phyloP scores from a whole-genome alignment of 2,113 vertebrate genomes.

The Gopherus flavomarginatus region DNA sequence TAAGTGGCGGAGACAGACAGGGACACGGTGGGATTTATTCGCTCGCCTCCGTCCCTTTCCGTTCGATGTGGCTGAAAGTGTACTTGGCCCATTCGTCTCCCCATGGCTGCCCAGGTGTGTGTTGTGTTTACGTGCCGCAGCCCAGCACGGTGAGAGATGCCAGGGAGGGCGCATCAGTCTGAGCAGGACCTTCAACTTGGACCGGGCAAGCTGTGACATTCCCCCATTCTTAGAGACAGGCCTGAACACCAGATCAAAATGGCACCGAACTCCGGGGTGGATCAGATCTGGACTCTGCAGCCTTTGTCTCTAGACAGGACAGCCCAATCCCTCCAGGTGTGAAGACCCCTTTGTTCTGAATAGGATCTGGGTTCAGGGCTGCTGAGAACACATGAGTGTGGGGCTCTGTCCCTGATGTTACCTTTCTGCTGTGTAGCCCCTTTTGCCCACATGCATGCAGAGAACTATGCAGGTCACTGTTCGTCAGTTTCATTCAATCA shows the following conservation, averaged over 20 bases:
- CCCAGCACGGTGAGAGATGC: background rate
- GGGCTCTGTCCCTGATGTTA: background rate
- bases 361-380: background rate
- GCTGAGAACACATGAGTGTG: background rate
- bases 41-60: background rate
- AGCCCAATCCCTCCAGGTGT: background rate
- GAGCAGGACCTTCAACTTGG: accelerated
- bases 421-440: background rate
- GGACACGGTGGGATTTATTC: background rate
- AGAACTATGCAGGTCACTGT: background rate
- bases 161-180: background rate
- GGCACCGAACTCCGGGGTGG: background rate
- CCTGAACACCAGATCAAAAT: background rate
- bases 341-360: background rate
- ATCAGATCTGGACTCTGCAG: background rate
- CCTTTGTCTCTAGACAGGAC: background rate
- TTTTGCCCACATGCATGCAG: background rate
- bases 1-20: background rate
- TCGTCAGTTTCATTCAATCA: background rate
- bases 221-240: background rate
- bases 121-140: background rate
- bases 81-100: background rate
- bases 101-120: background rate
- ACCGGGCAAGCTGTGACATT: background rate
- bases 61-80: background rate